Evolutionary conservation across 2,113 vertebrate species (phyloP), one percentile per base, ranked within the genome.

Genomic region (Spilogale gracilis): DNA sequence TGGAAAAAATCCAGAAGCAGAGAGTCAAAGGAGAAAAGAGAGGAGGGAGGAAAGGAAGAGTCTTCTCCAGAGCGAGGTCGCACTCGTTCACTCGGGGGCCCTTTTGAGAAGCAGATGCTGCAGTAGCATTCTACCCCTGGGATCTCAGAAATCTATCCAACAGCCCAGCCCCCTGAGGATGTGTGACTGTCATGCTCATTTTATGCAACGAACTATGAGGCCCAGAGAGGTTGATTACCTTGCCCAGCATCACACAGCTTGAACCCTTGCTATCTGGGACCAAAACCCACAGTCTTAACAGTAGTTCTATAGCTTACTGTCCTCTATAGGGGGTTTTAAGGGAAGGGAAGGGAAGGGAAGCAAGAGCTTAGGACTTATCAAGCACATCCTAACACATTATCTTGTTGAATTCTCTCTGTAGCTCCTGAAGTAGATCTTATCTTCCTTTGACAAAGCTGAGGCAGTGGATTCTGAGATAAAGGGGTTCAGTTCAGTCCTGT

Each of bases 391-490:
- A 61, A 89, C 67, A 48, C 3, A 4, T 56, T 73, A 80, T 92
- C 83, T 89, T 85, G 43, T 69, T 61, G 27, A 73, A 45, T 50
- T 50, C 52, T 63, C 71, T 89, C 79, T 43, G 45, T 61, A 89
- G 27, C n/a, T 10, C 45, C 32, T 30, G 48, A 89, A 93, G 73
- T 67, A 32, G n/a, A 2, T 38, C 82, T 83, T 87, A 87, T 50
- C 74, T 73, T 17, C 52, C 45, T 83, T 80, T 45, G 23, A 88
- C 17, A 10, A 94, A 86, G 82, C 45, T 94, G 16, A 63, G n/a
- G 74, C 76, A 95, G 76, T 9, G 21, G 58, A 32, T 32, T 76
- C 23, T 60, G 86, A 93, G 65, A 76, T 71, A 65, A 95, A 84
- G 58, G 13, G 14, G 30, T 56, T 79, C n/a, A 9, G 17, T 63